Percentiles rank a stretch among this genome's conserved stretches.
Evolutionary conservation across 2,797 vertebrate species (phyloP).

Genomic region (Potorous gilbertii): DNA sequence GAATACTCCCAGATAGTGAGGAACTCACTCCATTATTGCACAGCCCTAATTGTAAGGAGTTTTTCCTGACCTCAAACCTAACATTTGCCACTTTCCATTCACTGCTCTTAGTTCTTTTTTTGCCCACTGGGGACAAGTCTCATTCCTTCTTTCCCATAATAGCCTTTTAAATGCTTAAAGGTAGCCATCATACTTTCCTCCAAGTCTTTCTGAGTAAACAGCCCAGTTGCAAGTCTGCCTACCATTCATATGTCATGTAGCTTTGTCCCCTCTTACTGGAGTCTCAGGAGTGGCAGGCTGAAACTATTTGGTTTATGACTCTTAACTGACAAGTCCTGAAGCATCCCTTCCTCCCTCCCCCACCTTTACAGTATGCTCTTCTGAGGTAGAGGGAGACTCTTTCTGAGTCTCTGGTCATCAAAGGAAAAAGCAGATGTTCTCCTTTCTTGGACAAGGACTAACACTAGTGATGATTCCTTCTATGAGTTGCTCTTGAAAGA

Average conservation of each 20-base stretch:
- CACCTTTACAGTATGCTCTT: neutral
- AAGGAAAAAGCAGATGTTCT: neutral
- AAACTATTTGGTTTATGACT: neutral
- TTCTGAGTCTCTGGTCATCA: slow-evolving; percentile 22
- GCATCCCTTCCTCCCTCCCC: neutral
- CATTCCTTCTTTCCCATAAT: neutral
- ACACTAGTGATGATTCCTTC: neutral
- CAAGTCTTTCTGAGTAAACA: neutral
- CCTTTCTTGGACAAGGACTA: neutral
- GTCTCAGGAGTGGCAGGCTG: neutral
- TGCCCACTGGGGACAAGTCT: neutral
- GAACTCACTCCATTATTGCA: neutral
- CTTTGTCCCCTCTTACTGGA: neutral
- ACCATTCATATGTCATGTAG: neutral
- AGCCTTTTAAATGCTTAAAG: neutral
- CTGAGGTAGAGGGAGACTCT: neutral
- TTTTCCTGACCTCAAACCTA: neutral
- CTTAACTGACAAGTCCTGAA: neutral
- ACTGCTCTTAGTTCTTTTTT: neutral
- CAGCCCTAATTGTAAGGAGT: neutral
- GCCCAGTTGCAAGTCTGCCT: neutral
- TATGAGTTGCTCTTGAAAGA: neutral
- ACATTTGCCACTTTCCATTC: neutral
- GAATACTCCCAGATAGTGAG: neutral
- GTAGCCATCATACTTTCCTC: neutral